A percentile compares a stretch with the other conserved stretches of the same genome.
These are phyloP conservation scores for Guaruba guarouba DNA, from an alignment of 2,113 vertebrate genomes.

Conservation along the genomic window DNA sequence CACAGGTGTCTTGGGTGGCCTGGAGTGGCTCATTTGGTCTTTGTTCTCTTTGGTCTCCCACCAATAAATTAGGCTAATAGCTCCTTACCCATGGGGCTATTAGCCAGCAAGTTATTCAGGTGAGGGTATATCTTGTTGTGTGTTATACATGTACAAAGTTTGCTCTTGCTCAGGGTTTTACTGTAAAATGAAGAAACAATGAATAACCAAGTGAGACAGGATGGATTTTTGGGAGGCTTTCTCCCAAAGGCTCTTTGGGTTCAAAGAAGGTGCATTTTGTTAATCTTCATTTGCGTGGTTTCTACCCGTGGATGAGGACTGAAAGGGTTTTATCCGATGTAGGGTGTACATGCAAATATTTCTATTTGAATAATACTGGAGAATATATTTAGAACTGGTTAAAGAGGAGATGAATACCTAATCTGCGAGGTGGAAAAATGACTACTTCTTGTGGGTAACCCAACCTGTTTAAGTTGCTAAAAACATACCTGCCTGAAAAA, in stretches of 20 bases:
- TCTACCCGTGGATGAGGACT: slow-evolving; percentile 51
- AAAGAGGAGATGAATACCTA: slow-evolving; percentile 79
- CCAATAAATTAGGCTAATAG: not conserved
- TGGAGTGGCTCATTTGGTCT: not conserved
- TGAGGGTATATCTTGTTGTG: not conserved
- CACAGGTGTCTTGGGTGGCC: not conserved
- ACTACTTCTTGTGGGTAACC: slow-evolving; percentile 78
- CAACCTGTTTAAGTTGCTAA: slow-evolving; percentile 83
- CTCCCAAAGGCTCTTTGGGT: not conserved
- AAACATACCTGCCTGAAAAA: slow-evolving; percentile 75
- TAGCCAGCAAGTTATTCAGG: not conserved
- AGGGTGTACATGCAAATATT: slow-evolving; percentile 76
- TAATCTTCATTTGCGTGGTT: slow-evolving; percentile 72
- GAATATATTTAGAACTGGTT: slow-evolving; percentile 82
- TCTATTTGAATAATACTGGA: slow-evolving; percentile 79
- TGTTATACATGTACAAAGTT: not conserved
- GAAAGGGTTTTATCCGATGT: slow-evolving; percentile 67
- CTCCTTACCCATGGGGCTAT: not conserved
- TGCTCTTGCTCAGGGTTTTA: not conserved
- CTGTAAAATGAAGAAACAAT: not conserved
- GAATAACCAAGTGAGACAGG: not conserved
- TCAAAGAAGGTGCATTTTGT: slow-evolving; percentile 43
- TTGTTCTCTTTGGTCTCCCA: not conserved
- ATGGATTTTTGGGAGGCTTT: not conserved
- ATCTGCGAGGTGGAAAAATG: slow-evolving; percentile 79